Evolutionary conservation across 2,113 vertebrate genomes (phyloP).

Genomic region (Sapayoa aenigma): DNA sequence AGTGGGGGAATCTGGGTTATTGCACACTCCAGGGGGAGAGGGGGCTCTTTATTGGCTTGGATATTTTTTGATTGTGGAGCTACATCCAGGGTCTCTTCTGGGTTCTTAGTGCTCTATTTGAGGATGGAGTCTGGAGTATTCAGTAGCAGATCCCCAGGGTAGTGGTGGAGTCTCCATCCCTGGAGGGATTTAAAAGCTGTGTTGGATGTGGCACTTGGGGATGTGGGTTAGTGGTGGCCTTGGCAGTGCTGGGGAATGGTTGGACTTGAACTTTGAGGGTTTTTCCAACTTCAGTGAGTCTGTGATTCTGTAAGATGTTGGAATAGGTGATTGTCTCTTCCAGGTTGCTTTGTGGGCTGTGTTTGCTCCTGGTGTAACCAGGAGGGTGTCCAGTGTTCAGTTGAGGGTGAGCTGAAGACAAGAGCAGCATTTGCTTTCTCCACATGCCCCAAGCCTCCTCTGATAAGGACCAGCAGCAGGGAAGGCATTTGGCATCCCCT

Average conservation of each 20-base stretch:
- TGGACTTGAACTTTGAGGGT: neutral
- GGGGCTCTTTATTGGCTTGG: rapidly evolving
- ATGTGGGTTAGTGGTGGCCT: neutral
- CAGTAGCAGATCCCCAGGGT: neutral
- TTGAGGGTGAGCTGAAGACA: neutral
- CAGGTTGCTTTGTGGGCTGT: neutral
- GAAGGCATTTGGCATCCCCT: neutral
- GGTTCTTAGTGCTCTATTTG: neutral
- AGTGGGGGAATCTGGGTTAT: neutral
- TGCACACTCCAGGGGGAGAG: rapidly evolving
- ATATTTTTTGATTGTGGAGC: rapidly evolving
- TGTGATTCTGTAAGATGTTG: neutral
- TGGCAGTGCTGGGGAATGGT: neutral
- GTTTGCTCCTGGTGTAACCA: no score
- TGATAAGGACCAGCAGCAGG: neutral
- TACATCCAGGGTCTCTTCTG: neutral
- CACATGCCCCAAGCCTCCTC: neutral
- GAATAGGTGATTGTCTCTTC: neutral
- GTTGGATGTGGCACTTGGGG: neutral
- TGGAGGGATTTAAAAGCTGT: neutral
- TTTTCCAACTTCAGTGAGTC: neutral
- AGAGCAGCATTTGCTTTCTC: neutral
- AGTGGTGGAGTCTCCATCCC: no score
- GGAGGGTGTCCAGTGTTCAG: rapidly evolving
- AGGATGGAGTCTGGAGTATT: neutral